Conservation (phyloP, 2,113 vertebrate genomes). For the Dasyurus viverrinus region DNA sequence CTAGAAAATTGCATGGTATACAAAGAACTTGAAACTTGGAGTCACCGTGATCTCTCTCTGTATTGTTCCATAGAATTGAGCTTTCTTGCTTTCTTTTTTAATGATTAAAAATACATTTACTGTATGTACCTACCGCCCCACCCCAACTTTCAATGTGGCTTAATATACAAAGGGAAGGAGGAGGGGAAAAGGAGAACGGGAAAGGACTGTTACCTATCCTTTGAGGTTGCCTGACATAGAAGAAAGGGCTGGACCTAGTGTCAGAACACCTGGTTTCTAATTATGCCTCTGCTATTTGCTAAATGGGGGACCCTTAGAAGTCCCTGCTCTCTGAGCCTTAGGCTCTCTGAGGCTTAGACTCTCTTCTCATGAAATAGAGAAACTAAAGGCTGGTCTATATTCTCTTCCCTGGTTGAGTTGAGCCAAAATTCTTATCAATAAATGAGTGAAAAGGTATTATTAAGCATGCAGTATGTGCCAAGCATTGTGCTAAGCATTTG, state of each 20-base stretch:
- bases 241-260: background rate
- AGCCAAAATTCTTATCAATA: background rate
- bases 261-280: conserved; percentile 1
- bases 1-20: background rate
- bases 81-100: background rate
- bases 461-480: background rate
- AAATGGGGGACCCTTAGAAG: background rate
- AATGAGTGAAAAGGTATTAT: background rate
- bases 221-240: background rate
- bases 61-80: background rate
- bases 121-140: too few relatives aligned
- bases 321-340: background rate
- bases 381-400: background rate
- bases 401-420: background rate
- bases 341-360: background rate
- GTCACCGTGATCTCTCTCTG: background rate
- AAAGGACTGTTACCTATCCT: background rate
- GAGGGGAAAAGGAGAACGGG: background rate
- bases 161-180: background rate
- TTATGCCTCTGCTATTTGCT: background rate
- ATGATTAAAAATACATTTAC: background rate
- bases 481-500: background rate
- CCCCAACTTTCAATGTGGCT: background rate
- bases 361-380: background rate
- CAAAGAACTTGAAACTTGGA: background rate